A percentile compares a stretch with the other conserved stretches of the same genome.
These are phyloP conservation scores for Platalea minor DNA, from an alignment of 2,797 vertebrate species.

Conservation along the genomic window DNA sequence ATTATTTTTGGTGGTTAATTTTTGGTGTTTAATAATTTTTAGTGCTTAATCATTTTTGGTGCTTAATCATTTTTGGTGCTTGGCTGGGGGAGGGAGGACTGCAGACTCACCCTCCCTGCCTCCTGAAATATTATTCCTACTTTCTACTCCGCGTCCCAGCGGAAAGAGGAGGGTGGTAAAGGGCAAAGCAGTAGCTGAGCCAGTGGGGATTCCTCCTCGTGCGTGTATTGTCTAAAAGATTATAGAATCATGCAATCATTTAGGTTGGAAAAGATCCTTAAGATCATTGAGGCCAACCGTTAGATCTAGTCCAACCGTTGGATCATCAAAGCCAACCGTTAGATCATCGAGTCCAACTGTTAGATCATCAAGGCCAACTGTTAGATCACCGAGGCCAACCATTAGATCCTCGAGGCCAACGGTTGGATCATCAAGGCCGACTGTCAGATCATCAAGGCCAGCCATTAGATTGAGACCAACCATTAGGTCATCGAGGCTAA, in stretches of 20 bases:
- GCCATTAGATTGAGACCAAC: too few species aligned
- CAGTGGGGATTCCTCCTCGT: neutral
- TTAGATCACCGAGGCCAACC: too few species aligned
- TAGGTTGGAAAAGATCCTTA: neutral
- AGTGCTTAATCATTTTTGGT: neutral
- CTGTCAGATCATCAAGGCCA: too few species aligned
- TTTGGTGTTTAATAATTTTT: neutral
- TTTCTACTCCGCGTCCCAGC: rapidly evolving
- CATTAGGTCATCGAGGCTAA: too few species aligned
- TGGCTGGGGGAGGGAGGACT: neutral
- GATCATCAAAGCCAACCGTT: neutral
- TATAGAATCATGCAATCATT: too few species aligned
- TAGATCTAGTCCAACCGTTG: neutral
- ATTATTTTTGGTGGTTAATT: neutral
- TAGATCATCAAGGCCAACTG: neutral
- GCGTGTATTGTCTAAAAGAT: neutral
- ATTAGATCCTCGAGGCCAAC: neutral
- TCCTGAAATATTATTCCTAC: neutral
- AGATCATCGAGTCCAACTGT: too few species aligned
- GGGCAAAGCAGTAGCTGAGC: neutral
- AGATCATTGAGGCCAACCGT: neutral
- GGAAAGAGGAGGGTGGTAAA: neutral
- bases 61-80: neutral
- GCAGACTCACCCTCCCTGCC: neutral
- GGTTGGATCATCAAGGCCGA: too few species aligned